A percentile compares a stretch with the other conserved stretches of the same genome.
Evolutionary conservation across 2,113 vertebrate species (phyloP).

Genomic region (Monopterus albus): DNA sequence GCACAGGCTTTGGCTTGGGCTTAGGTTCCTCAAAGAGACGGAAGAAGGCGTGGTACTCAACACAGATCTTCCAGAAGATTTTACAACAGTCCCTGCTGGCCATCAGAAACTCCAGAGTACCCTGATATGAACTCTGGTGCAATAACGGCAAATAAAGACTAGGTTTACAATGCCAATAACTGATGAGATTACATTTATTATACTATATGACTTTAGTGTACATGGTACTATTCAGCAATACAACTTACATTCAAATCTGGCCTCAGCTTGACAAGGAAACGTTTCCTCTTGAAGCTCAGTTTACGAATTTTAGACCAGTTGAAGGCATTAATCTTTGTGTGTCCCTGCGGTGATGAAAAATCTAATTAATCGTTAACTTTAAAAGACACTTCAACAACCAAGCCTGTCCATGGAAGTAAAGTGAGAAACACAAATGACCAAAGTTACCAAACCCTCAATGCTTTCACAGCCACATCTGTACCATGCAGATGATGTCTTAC

Average conservation of each 20-base stretch:
- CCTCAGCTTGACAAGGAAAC: conserved; percentile 96
- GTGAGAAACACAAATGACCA: not conserved
- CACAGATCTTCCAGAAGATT: conserved; percentile 98
- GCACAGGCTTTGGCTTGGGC: conserved; percentile 94
- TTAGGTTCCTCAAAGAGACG: conserved; percentile 97
- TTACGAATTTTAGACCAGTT: conserved; percentile 99
- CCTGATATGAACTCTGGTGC: conserved; percentile 90
- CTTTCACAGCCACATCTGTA: not conserved
- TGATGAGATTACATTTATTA: not conserved
- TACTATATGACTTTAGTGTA: not conserved
- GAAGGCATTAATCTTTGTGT: conserved; percentile 97
- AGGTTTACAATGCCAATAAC: not conserved
- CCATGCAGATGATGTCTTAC: no score
- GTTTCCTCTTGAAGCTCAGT: conserved; percentile 98
- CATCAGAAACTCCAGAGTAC: conserved; percentile 97
- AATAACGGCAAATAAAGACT: not conserved
- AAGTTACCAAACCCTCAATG: not conserved
- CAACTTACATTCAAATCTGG: conserved; percentile 93
- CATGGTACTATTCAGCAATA: not conserved
- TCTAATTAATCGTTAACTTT: not conserved
- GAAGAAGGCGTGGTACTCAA: conserved; percentile 98
- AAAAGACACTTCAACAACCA: not conserved
- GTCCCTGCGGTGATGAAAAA: conserved; percentile 82
- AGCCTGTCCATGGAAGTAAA: not conserved
- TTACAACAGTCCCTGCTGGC: conserved; percentile 96